Base-by-base conservation (phyloP, 1,140 invertebrate genomes). In the Caligus rogercresseyi region DNA sequence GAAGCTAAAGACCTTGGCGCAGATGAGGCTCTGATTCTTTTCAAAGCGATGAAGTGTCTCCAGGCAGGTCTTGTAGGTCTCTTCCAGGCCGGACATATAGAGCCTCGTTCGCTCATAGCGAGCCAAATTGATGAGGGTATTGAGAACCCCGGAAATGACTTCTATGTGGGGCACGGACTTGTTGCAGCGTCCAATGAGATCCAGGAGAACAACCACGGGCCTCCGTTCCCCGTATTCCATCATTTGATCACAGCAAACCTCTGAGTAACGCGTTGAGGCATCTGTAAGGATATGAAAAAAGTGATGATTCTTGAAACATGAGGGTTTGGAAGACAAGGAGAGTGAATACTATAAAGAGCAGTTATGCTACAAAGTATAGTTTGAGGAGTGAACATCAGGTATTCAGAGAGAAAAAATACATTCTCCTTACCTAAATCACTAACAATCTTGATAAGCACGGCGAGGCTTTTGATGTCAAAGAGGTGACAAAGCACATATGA, bases 151-250 rank as follows among this genome's bases (percentile, higher is more conserved):
- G 14, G 25, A 54, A 24, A 67, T 60, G 54, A 68, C 64, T 53
- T 68, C 65, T 58, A 68, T 64, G 55, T 68, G 65, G 11, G 67
- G 67, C 11, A 68, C 18, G 20, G 67, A 68, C 2, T 66, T 56
- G 54, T 68, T 68, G 55, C 64, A 62, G 14, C 64, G 51, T 14
- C 16, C 14, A 16, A 63, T 25, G 11, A 63, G 21, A 51, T 54
- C 63, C 55, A 68, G 14, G n/a, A 68, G 51, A 19, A 54, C 51
- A 20, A 61, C 43, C 3, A 68, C 26, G 7, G 62, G 25, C 13
- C 25, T 57, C 13, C 25, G 21, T 14, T 55, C 65, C 20, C 54
- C 58, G 53, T 63, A 59, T 52, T 64, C 24, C 16, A 58, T 19
- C 23, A 67, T 55, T 26, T 63, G 20, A 13, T 64, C 59, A 63